Percentiles rank a stretch among this genome's conserved stretches.
Evolutionary conservation across 2,888 invertebrate genomes (phyloP).

Genomic region (Lumbricus terrestris): DNA sequence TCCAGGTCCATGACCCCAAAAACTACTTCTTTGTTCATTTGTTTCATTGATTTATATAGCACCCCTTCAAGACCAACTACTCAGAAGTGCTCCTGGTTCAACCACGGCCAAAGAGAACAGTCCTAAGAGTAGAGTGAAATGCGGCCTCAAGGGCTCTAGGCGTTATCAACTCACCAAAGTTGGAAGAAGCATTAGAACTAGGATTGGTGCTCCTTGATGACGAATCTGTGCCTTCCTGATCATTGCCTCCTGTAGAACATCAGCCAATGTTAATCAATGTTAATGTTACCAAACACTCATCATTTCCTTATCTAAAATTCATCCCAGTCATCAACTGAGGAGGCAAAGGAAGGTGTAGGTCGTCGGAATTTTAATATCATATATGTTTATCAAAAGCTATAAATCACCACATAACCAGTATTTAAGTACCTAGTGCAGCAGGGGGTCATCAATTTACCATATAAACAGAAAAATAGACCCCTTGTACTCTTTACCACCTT

Average conservation of each 20-base stretch:
- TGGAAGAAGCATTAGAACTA: slow-evolving; percentile 22
- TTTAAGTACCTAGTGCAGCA: too few species aligned
- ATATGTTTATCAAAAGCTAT: background rate
- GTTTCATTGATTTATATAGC: too few species aligned
- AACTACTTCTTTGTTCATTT: too few species aligned
- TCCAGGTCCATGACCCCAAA: background rate
- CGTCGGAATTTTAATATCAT: background rate
- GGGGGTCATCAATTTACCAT: too few species aligned
- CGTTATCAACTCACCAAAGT: background rate
- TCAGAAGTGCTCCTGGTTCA: too few species aligned
- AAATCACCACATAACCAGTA: background rate
- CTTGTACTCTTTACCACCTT: too few species aligned
- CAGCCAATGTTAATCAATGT: background rate
- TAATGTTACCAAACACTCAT: background rate
- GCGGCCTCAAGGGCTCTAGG: too few species aligned
- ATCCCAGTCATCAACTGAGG: background rate
- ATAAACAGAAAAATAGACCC: too few species aligned
- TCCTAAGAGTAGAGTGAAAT: too few species aligned
- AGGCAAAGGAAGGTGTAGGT: background rate
- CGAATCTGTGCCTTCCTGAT: slow-evolving; percentile 87
- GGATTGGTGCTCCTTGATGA: slow-evolving; percentile 40
- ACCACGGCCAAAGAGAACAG: too few species aligned
- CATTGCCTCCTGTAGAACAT: slow-evolving; percentile 37
- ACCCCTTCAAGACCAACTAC: too few species aligned
- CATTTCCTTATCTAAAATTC: background rate